Percentiles rank a stretch among this genome's conserved stretches.
phyloP scores from a whole-genome alignment of 2,888 invertebrate species.

The Tetranychus truncatus region DNA sequence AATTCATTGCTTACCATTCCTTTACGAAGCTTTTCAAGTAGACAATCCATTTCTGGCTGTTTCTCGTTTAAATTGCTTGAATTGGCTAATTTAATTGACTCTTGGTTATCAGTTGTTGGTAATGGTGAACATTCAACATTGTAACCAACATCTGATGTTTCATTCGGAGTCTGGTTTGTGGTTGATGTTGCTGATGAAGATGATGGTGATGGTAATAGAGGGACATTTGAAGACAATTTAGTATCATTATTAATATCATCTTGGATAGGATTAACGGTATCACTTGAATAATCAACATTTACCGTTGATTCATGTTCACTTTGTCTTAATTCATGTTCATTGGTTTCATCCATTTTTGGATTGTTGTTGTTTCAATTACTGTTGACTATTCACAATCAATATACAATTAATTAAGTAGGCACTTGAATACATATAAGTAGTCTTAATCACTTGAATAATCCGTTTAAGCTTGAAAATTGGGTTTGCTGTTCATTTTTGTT shows the following conservation, averaged over 20 bases:
- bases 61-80: neutral
- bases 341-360: neutral
- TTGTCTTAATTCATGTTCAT: neutral
- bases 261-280: neutral
- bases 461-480: neutral
- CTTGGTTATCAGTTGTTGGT: neutral
- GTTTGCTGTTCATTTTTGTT: no score
- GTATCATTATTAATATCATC: neutral
- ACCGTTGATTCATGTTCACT: neutral
- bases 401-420: neutral
- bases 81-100: neutral
- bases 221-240: neutral
- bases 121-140: neutral
- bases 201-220: neutral
- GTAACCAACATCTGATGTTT: neutral
- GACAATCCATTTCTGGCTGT: conserved; percentile 8
- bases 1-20: conserved; percentile 14
- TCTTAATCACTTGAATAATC: neutral
- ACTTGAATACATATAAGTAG: neutral
- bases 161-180: neutral
- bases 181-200: neutral
- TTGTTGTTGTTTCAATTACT: neutral
- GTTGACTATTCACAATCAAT: neutral
- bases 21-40: conserved; percentile 16
- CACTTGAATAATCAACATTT: neutral